Evolutionary conservation across 1,140 invertebrate genomes (phyloP).

Genomic region (Plutomurus gul): DNA sequence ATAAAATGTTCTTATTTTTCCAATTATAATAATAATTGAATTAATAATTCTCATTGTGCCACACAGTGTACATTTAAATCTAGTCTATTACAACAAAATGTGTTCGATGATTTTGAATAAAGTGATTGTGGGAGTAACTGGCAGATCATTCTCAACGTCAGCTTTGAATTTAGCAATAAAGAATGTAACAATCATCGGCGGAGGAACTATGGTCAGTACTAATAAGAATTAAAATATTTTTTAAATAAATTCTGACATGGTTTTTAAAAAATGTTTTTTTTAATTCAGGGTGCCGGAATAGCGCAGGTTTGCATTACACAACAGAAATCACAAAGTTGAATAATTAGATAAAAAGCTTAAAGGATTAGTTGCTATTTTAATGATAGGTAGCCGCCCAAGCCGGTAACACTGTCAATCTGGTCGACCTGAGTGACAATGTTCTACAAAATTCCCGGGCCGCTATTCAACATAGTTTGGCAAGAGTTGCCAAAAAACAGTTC

Average conservation of each 20-base stretch:
- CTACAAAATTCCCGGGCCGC: constrained; percentile 70
- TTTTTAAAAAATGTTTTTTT: no score
- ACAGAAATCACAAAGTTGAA: no score
- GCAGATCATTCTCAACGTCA: constrained; percentile 88
- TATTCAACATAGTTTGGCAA: constrained; percentile 71
- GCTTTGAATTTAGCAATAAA: constrained; percentile 41
- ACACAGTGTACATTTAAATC: no score
- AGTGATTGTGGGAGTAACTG: no score
- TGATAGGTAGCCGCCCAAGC: constrained; percentile 75
- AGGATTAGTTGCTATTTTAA: background rate
- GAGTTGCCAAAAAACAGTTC: constrained; percentile 79
- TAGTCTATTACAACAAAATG: no score
- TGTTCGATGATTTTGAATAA: no score
- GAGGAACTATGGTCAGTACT: background rate
- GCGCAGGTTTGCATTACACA: constrained; percentile 82
- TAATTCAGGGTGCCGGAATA: constrained; percentile 75
- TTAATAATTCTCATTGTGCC: no score
- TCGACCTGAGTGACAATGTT: constrained; percentile 72
- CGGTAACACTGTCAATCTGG: constrained; percentile 74
- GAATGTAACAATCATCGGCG: background rate
- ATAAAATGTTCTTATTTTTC: no score
- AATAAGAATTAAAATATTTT: background rate
- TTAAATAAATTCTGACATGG: background rate
- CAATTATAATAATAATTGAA: no score
- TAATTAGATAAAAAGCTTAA: no score